Evolutionary conservation across 1,140 invertebrate species (phyloP), one percentile per base, ranked within the genome.

Genomic region (Parapsyche elsis): DNA sequence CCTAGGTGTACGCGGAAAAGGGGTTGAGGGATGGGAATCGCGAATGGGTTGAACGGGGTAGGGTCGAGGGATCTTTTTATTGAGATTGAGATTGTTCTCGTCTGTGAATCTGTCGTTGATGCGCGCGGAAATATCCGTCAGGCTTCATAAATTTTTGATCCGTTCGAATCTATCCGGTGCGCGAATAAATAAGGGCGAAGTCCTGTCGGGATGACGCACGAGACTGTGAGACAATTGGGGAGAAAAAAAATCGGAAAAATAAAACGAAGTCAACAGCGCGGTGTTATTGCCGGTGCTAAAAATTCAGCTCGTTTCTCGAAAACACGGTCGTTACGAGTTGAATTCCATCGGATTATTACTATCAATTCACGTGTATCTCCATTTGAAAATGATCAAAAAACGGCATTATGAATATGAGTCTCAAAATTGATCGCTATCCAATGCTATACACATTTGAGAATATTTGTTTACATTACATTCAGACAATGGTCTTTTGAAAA

Each of bases 71-170:
- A 44, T 67, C 61, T 71, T 53, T 71, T 71, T 75, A 75, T 75
- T 57, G 73, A 75, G 23, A 75, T 75, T 24, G 73, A 57, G 73
- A 75, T 75, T 75, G 73, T 75, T 30, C 73, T 73, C 71, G 71
- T 73, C 71, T 73, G 71, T 73, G 30, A 75, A 75, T 75, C 73
- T 75, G 73, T 16, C 73, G 73, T 46, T 57, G 73, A 75, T 75
- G 73, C 23, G 14, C 30, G 16, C 14, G 9, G 49, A 9, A n/a
- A n/a, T n/a, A n/a, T 75, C 24, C 45, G 73, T 75, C 73, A 57
- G 24, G 73, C 45, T 57, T 75, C 73, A 75, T 75, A 75, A 75
- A 75, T 75, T 75, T 75, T 75, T 73, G 71, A 73, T 73, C 71
- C 71, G 38, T 9, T 23, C 71, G 44, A 38, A 53, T 67, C 64